Percentiles rank a stretch among this genome's conserved stretches.
Evolutionary conservation across 92 coral and sea anemone species (phyloP).

Genomic region (Heliopora coerulea): DNA sequence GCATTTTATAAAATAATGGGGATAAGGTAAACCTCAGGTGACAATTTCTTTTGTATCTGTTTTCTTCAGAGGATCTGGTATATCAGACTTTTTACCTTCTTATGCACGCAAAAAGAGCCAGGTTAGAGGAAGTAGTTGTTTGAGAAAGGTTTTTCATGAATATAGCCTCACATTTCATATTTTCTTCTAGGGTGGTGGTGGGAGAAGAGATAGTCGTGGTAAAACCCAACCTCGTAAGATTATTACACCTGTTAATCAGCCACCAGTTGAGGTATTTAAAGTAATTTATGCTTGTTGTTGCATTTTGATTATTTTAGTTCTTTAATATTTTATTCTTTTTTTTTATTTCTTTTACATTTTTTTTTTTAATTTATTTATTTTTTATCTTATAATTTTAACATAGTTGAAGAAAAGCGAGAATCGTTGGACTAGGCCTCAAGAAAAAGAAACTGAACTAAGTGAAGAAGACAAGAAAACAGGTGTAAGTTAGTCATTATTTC

Average conservation of each 20-base stretch:
- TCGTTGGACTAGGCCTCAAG: conserved; percentile 83
- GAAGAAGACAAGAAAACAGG: conserved; percentile 65
- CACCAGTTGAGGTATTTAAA: conserved; percentile 38
- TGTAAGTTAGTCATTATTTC: conserved; percentile 48
- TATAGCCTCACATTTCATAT: not conserved
- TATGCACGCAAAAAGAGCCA: conserved; percentile 47
- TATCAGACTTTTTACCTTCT: conserved; percentile 44
- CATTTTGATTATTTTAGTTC: too few relatives aligned
- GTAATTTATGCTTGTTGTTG: not conserved
- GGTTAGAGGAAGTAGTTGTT: conserved; percentile 11
- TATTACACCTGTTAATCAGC: conserved; percentile 46
- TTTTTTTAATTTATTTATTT: too few relatives aligned
- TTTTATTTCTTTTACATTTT: too few relatives aligned
- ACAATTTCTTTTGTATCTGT: too few relatives aligned
- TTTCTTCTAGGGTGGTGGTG: conserved; percentile 8
- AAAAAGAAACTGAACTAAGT: conserved; percentile 34
- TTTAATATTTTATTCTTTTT: too few relatives aligned
- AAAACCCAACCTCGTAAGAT: conserved; percentile 64
- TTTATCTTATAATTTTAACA: not conserved
- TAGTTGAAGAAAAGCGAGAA: conserved; percentile 77
- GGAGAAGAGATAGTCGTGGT: conserved; percentile 42
- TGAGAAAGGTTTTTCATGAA: not conserved
- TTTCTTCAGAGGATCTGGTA: not conserved
- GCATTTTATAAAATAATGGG: too few relatives aligned
- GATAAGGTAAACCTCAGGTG: too few relatives aligned